Base-by-base conservation (phyloP, 2,113 vertebrate genomes). In the Scalopus aquaticus region DNA sequence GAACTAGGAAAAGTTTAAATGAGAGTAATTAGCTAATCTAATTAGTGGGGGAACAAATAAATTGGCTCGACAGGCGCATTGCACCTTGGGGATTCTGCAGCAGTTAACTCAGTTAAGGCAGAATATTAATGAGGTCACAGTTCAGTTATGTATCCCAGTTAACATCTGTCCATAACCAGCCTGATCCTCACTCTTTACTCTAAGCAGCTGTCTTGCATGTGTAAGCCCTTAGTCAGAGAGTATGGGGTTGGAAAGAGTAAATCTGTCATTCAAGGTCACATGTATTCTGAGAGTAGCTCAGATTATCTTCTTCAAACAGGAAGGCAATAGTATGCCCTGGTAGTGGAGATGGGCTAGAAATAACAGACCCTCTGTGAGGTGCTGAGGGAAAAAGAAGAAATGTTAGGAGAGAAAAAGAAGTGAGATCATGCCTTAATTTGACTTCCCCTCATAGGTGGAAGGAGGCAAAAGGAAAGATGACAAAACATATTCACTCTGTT, bases 101-200 rank as follows among this genome's bases (percentile, higher is more conserved):
- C 56, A 86, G 80, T 95, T 96, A 96, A 88, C 67, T 96, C 37
- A 0, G 60, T 88, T 69, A 97, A 85, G 67, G 81, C 6, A 51
- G 20, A 76, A 51, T 89, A 70, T 60, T 97, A 96, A 96, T 94
- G 87, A 95, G 95, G 96, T 94, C 93, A 96, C 79, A 90, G 86
- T 91, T 94, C 77, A 95, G 60, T 69, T 69, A 35, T 28, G 26
- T 28, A 95, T 90, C 94, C 78, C 73, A 51, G 95, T 95, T 96
- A 93, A 95, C 74, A 51, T 94, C 90, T 90, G 44, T 67, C 89
- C 90, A 77, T 72, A 83, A 54, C 58, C 30, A 58, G 62, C 49
- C 26, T 67, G 46, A 73, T 74, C 83, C 78, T 70, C 72, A 35
- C 26, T 84, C 8, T 2, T 94, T 39, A 78, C 28, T 64, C 58